phyloP scores from a whole-genome alignment of 2,113 vertebrate species.

The Hemiprocne comata region DNA sequence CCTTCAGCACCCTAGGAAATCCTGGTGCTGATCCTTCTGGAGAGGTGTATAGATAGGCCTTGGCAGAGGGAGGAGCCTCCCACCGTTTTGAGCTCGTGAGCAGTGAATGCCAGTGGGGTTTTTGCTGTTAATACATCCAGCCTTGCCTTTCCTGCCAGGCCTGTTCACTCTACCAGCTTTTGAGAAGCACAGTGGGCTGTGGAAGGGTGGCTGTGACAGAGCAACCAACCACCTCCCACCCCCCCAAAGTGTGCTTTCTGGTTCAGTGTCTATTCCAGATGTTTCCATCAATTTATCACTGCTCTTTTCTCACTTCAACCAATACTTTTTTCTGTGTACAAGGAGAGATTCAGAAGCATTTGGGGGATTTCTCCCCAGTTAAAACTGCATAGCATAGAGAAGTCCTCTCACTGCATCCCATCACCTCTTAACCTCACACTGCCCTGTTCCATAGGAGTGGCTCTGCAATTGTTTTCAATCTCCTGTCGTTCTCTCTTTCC shows the following conservation, averaged over 20 bases:
- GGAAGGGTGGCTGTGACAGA: accelerated
- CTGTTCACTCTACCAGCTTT: not conserved
- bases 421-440: not conserved
- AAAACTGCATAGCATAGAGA: not conserved
- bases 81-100: accelerated
- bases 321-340: not conserved
- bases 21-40: not conserved
- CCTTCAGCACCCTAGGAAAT: not conserved
- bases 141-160: not conserved
- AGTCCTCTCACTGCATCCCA: not conserved
- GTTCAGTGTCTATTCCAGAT: not conserved
- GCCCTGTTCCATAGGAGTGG: not conserved
- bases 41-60: not conserved
- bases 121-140: not conserved
- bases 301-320: not conserved
- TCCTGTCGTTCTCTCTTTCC: not conserved
- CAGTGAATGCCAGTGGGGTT: not conserved
- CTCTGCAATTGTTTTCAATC: not conserved
- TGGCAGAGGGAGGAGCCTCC: not conserved
- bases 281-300: not conserved
- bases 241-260: not conserved
- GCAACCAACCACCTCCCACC: not conserved
- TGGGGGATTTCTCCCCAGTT: not conserved
- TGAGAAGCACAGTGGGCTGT: not conserved
- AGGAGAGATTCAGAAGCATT: not conserved